Evolutionary conservation across 2,888 invertebrate genomes (phyloP), one percentile per base, ranked within the genome.

Genomic region (Xanthostigma xanthostigma): DNA sequence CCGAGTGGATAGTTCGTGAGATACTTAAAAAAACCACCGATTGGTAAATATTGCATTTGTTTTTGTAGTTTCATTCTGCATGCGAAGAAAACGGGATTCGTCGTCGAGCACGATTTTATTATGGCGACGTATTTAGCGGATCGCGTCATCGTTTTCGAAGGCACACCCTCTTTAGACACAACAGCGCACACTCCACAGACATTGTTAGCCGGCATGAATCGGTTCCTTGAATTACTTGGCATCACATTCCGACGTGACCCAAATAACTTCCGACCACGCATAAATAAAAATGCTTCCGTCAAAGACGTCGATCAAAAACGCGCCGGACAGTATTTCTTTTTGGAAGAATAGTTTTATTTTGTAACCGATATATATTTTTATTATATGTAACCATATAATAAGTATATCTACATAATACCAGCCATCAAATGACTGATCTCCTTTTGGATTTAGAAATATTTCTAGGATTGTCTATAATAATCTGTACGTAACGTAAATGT

Each of bases 101-200:
- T 98, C 12, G 98, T 98, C 2, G 98, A 98, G 80, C 98, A 98
- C 82, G 97, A 98, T 73, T 98, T 99, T 68, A 99, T 99, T 56
- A 99, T 98, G 98, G 97, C 97, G 12, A 99, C 98, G 0, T 99
- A 99, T 68, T 75, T 95, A 53, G 94, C 97, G 1, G 98, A 99
- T 67, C 80, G 97, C 41, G 98, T 98, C 3, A 95, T 98, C 56
- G 97, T 99, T 44, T 96, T 98, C 66, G 97, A 97, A 63, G 98
- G 98, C 44, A 71, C 72, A 41, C 97, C 98, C 0, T 95, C 96
- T 0, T 78, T 94, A 1, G 68, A 81, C 51, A 92, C 97, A 2
- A 78, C 77, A 0, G 98, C 98, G 1, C 90, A 91, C 63, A 77
- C 86, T 57, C 98, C 98, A 0, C 90, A 91, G 66, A 88, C 89